phyloP scores from a whole-genome alignment of 1,140 invertebrate genomes.

The Drosophila lacertosa region DNA sequence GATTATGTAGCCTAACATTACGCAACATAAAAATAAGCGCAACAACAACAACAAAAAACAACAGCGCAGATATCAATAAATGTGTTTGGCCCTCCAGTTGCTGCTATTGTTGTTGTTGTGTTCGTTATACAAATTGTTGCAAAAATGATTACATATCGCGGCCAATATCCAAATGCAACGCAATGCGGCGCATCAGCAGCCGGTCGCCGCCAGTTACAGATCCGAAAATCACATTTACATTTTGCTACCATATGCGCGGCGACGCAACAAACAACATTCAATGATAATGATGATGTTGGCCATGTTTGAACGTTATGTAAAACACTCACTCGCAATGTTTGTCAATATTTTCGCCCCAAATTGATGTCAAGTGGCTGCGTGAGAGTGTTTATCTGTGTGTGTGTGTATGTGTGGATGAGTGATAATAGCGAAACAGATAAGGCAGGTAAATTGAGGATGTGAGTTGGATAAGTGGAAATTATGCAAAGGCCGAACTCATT shows the following conservation, averaged over 20 bases:
- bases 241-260: constrained; percentile 18
- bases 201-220: constrained; percentile 9
- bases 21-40: constrained; percentile 71
- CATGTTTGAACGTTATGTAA: constrained; percentile 30
- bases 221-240: constrained; percentile 50
- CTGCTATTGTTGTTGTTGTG: constrained; percentile 40
- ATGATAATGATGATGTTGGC: constrained; percentile 6
- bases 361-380: constrained; percentile 24
- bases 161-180: constrained; percentile 10
- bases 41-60: no score
- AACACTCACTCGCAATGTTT: constrained; percentile 30
- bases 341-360: constrained; percentile 39
- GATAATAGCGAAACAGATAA: constrained; percentile 23
- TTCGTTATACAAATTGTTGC: constrained; percentile 66
- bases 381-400: background rate
- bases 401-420: background rate
- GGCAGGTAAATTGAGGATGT: constrained; percentile 29
- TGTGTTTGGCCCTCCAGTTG: constrained; percentile 29
- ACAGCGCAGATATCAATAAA: constrained; percentile 21
- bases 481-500: constrained; percentile 3
- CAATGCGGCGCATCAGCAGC: constrained; percentile 5
- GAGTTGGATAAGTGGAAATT: constrained; percentile 12
- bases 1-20: constrained; percentile 80
- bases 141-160: constrained; percentile 60
- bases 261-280: constrained; percentile 3